Evolutionary conservation across 2,797 vertebrate genomes (phyloP), one percentile per base, ranked within the genome.

Genomic region (Anguilla anguilla): DNA sequence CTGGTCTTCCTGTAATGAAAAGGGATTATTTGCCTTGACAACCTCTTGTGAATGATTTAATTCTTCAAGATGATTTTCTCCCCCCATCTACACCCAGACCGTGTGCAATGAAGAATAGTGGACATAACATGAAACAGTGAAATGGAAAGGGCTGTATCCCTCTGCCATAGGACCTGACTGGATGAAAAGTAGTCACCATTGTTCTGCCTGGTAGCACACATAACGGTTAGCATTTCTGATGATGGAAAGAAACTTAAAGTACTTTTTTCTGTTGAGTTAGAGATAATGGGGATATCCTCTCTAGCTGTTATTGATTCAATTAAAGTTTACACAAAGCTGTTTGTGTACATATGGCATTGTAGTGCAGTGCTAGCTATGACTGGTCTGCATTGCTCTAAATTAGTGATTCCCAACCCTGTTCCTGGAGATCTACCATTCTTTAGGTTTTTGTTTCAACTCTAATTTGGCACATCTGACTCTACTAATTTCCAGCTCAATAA

Each of bases 151-250:
- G 67, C 59, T 61, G 84, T 15, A 31, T n/a, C 53, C 59, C 31
- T 59, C 53, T 83, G 51, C 64, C 55, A 61, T 84, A 6, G 31
- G 69, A 59, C 51, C 10, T 64, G 57, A 43, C 28, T 57, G 86
- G 61, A 55, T 86, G 49, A 82, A 83, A 88, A 57, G 2, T 46
- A 83, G 43, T 64, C 83, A 64, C 17, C 13, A 49, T 83, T 83
- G 39, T 84, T 84, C 61, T 53, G 13, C 77, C 57, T 79, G 51
- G 13, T 28, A 74, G n/a, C 39, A 49, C 51, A 74, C 84, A 28
- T 86, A 51, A 61, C 55, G 67, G 59, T 86, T 89, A n/a, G 81
- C 85, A 11, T 46, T 88, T 72, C 67, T 72, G 67, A 57, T 39
- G 25, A 86, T 19, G 13, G 35, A 49, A 35, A 31, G 83, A 85